Conservation (phyloP, 2,888 invertebrate genomes). For the Tanypteryx hageni region DNA sequence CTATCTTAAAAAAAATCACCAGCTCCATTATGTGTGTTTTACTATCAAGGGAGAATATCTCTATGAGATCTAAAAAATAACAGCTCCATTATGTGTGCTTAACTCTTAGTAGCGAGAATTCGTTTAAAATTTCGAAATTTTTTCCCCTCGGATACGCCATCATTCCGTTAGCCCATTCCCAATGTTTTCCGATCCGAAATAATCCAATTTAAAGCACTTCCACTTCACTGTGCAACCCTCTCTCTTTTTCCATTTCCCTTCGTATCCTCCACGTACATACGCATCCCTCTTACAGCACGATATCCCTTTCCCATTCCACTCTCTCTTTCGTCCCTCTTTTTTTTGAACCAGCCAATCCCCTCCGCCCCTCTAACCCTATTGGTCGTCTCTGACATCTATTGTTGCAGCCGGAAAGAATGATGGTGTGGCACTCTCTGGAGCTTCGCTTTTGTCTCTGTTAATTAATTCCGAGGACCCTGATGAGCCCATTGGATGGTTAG, state of each 20-base stretch:
- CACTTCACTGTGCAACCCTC: slow-evolving; percentile 5
- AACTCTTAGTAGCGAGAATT: slow-evolving; percentile 37
- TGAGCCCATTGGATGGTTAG: slow-evolving; percentile 37
- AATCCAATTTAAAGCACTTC: slow-evolving; percentile 45
- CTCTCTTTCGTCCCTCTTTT: not conserved
- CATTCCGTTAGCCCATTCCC: not conserved
- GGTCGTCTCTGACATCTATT: slow-evolving; percentile 11
- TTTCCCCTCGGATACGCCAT: not conserved
- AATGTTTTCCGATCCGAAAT: slow-evolving; percentile 46
- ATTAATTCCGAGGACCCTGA: slow-evolving; percentile 61
- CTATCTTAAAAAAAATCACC: no score
- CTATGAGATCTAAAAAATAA: not conserved
- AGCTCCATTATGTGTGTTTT: no score
- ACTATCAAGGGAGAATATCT: no score
- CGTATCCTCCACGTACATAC: not conserved
- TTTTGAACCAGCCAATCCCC: not conserved
- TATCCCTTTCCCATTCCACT: not conserved
- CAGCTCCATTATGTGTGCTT: not conserved
- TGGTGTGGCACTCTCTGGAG: slow-evolving; percentile 28
- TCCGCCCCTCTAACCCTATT: slow-evolving; percentile 20
- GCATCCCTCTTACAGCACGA: not conserved
- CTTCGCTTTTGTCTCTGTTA: slow-evolving; percentile 60
- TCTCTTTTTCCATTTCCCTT: not conserved
- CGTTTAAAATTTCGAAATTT: not conserved
- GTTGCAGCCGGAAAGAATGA: slow-evolving; percentile 28